A percentile compares a stretch with the other conserved stretches of the same genome.
Conservation (phyloP, 2,888 invertebrate species). For the Terebella lapidaria region DNA sequence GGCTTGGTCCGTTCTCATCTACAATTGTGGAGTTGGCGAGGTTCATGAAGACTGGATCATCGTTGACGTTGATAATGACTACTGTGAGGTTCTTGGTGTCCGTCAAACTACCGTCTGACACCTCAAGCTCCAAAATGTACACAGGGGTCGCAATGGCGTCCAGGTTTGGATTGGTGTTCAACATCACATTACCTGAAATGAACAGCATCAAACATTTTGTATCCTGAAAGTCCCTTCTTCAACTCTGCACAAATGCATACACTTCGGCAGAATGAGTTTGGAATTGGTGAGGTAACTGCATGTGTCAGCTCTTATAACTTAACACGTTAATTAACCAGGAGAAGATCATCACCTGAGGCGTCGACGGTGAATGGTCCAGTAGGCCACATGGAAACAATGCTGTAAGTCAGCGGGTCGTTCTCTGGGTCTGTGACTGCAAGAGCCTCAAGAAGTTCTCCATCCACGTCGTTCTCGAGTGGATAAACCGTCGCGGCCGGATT, state of each 20-base stretch:
- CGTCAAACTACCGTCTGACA: neutral
- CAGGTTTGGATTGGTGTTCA: neutral
- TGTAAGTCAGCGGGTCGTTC: neutral
- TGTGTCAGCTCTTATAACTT: too few relatives aligned
- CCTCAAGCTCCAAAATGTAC: neutral
- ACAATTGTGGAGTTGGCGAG: neutral
- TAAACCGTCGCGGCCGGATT: neutral
- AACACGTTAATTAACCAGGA: too few relatives aligned
- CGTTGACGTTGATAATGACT: neutral
- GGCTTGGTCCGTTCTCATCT: neutral
- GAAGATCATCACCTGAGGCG: too few relatives aligned
- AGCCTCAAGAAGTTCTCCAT: neutral
- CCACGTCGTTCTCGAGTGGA: neutral
- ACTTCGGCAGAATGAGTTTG: too few relatives aligned
- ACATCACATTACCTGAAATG: neutral
- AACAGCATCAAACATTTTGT: neutral
- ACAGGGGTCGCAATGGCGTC: neutral
- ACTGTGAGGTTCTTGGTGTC: neutral
- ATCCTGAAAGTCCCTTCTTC: neutral
- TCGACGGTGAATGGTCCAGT: neutral
- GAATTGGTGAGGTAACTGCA: too few relatives aligned
- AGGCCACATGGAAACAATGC: neutral
- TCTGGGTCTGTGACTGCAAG: neutral
- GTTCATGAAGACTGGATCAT: neutral
- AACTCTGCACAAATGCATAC: too few relatives aligned